phyloP scores from a whole-genome alignment of 2,113 vertebrate species.

The Erinaceus europaeus region DNA sequence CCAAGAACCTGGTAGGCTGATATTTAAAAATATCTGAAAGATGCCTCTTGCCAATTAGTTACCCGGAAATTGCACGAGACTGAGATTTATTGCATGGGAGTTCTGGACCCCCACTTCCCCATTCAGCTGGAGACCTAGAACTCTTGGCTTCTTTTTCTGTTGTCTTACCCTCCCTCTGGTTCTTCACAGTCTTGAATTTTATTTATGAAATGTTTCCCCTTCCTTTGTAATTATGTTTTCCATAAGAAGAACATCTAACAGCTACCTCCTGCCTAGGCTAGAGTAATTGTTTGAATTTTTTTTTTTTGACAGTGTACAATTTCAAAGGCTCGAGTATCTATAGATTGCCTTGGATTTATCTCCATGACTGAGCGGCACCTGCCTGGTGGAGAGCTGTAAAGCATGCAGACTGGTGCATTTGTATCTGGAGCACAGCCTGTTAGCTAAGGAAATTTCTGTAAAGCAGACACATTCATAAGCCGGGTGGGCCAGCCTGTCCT shows the following conservation, averaged over 20 bases:
- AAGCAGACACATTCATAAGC: conserved; percentile 41
- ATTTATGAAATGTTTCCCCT: conserved; percentile 71
- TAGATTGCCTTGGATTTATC: conserved; percentile 58
- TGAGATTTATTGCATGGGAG: conserved; percentile 49
- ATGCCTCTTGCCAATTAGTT: conserved; percentile 58
- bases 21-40: conserved; percentile 59
- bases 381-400: background rate
- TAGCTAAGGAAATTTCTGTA: conserved; percentile 54
- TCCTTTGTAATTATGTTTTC: conserved; percentile 76
- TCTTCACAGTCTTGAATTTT: conserved; percentile 41
- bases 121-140: too few relatives aligned
- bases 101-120: too few relatives aligned
- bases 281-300: conserved; percentile 72
- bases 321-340: conserved; percentile 70
- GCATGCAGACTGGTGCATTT: too few relatives aligned
- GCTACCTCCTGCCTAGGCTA: conserved; percentile 69
- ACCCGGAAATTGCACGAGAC: conserved; percentile 26
- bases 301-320: conserved; percentile 59
- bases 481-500: conserved; percentile 6
- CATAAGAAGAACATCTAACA: conserved; percentile 61
- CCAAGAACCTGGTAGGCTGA: background rate
- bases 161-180: background rate
- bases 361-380: background rate
- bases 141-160: background rate
- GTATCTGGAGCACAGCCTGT: conserved; percentile 1